phyloP scores from a whole-genome alignment of 2,797 vertebrate genomes.

The Intellagama lesueurii region DNA sequence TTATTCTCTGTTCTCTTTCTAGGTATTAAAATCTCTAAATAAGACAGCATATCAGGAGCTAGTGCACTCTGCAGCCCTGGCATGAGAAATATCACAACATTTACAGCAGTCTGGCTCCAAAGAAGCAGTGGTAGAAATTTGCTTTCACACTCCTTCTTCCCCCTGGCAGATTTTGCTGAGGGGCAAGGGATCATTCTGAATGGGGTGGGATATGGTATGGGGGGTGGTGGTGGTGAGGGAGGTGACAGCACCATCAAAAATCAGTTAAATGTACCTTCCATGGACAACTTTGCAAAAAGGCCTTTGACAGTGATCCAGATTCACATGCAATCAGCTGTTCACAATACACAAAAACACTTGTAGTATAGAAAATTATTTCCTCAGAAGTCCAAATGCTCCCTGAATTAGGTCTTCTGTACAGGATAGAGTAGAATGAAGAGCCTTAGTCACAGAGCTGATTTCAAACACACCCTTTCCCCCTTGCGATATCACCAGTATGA shows the following conservation, averaged over 20 bases:
- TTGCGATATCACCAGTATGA: neutral
- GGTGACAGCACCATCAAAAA: neutral
- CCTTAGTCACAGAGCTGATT: neutral
- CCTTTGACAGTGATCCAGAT: neutral
- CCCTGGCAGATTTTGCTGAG: neutral
- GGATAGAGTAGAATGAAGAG: no score
- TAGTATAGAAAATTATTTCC: neutral
- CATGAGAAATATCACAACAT: neutral
- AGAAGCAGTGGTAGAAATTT: neutral
- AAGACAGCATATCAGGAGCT: no score
- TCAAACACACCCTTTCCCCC: neutral
- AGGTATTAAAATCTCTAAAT: neutral
- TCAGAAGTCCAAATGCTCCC: neutral
- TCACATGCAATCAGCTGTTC: neutral
- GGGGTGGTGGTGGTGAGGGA: no score
- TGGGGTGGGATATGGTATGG: neutral
- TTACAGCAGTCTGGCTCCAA: neutral
- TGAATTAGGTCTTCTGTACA: neutral
- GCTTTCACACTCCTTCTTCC: neutral
- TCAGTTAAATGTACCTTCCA: neutral
- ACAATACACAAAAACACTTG: neutral
- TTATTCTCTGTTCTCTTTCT: no score
- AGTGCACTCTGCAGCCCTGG: neutral
- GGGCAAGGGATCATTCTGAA: neutral
- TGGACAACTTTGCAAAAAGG: neutral